Conservation (phyloP, 2,113 vertebrate species). For the Hippocampus zosterae region DNA sequence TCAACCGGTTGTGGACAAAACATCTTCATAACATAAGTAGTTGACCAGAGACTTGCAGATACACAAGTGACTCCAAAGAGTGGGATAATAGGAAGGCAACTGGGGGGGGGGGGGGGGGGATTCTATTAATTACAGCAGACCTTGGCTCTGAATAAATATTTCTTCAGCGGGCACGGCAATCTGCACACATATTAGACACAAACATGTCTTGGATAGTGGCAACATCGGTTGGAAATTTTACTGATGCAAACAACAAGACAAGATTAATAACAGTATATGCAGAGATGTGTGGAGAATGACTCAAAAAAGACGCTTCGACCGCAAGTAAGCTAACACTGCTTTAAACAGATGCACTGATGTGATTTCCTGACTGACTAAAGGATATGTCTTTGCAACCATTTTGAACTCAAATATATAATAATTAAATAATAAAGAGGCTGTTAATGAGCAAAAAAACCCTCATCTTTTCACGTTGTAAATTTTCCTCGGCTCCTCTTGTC, state of each 20-base stretch:
- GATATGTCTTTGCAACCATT: too few species aligned
- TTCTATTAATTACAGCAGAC: slow-evolving; percentile 68
- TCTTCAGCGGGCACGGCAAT: slow-evolving; percentile 48
- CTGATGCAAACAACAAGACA: slow-evolving; percentile 31
- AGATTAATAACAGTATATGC: slow-evolving; percentile 8
- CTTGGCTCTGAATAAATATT: slow-evolving; percentile 68
- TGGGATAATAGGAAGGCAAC: slow-evolving; percentile 68
- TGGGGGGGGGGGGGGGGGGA: too few species aligned
- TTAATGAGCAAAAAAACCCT: too few species aligned
- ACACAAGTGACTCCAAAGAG: slow-evolving; percentile 46
- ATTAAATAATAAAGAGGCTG: too few species aligned
- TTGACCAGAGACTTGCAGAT: slow-evolving; percentile 58
- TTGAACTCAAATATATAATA: too few species aligned
- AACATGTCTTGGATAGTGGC: slow-evolving; percentile 15
- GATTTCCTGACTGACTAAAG: too few species aligned
- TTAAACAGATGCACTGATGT: too few species aligned
- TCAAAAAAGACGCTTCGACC: slow-evolving; percentile 20
- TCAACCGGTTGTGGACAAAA: slow-evolving; percentile 42
- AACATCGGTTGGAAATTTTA: slow-evolving; percentile 30
- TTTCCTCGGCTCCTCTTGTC: too few species aligned
- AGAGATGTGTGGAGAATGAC: slow-evolving; percentile 8
- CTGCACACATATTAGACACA: slow-evolving; percentile 46
- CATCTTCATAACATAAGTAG: slow-evolving; percentile 47
- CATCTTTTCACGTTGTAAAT: too few species aligned
- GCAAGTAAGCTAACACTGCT: neutral